Percentiles rank a stretch among this genome's conserved stretches.
Conservation (phyloP, 2,113 vertebrate genomes). For the Epinephelus lanceolatus region DNA sequence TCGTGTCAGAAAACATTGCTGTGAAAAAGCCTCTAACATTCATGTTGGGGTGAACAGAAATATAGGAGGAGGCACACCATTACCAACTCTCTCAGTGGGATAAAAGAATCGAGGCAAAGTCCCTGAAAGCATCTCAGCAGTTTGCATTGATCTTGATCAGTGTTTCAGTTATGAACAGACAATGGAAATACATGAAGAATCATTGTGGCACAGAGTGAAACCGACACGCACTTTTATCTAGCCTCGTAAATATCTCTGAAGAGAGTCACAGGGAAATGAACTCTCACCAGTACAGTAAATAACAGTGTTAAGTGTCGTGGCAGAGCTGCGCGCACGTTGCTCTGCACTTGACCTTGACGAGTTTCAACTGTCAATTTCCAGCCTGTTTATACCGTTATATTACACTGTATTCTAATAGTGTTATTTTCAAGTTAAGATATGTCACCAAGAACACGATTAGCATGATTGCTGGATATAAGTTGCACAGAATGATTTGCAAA, state of each 20-base stretch:
- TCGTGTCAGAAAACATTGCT: neutral
- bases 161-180: conserved; percentile 36
- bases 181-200: conserved; percentile 42
- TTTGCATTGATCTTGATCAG: conserved; percentile 50
- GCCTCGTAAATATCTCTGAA: conserved; percentile 46
- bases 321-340: conserved; percentile 5
- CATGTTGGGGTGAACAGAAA: neutral
- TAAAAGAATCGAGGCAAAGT: conserved; percentile 15
- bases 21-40: conserved; percentile 13
- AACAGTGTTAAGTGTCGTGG: neutral
- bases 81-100: conserved; percentile 11
- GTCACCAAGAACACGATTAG: neutral
- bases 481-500: neutral
- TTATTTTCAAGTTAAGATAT: neutral
- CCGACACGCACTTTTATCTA: conserved; percentile 35
- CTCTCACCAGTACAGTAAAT: conserved; percentile 36
- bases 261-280: conserved; percentile 38
- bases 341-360: conserved; percentile 21
- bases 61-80: neutral
- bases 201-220: conserved; percentile 20
- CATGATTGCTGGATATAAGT: neutral
- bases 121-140: neutral
- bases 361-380: neutral
- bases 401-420: neutral
- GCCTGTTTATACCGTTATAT: neutral